Percentiles rank a stretch among this genome's conserved stretches.
Conservation (phyloP, 1,140 invertebrate species). For the Chironomus striatipennis region DNA sequence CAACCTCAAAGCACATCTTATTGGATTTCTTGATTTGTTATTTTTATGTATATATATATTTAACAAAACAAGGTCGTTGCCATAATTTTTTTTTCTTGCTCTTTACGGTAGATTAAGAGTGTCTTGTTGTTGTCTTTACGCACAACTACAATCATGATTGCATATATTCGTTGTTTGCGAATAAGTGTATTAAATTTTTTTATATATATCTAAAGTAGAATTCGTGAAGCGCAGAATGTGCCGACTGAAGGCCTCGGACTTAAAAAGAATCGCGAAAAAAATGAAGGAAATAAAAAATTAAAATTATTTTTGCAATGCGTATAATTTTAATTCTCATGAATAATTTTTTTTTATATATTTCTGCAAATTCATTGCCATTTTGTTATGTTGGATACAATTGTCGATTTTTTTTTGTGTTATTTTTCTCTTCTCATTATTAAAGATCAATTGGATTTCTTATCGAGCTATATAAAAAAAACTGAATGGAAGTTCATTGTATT, state of each 20-base stretch:
- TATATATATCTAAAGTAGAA: neutral
- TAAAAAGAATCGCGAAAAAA: neutral
- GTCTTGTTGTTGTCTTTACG: neutral
- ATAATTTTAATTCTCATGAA: neutral
- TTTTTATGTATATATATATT: neutral
- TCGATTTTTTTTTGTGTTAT: neutral
- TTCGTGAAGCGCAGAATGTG: neutral
- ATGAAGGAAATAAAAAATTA: conserved; percentile 10
- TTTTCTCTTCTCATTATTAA: neutral
- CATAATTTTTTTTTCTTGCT: neutral
- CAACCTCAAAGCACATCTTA: neutral
- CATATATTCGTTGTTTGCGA: too few species aligned
- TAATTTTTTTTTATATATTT: too few species aligned
- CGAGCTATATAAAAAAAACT: too few species aligned
- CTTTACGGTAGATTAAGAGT: neutral
- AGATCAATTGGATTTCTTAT: too few species aligned
- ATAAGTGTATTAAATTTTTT: neutral
- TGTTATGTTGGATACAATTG: neutral
- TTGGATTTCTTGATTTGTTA: conserved; percentile 9
- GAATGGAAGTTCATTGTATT: too few species aligned
- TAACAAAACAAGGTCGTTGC: conserved; percentile 23
- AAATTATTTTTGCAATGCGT: neutral
- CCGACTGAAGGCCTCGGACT: neutral
- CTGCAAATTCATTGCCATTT: conserved; percentile 12
- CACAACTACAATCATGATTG: neutral